These are phyloP conservation scores for Pithys albifrons DNA, from an alignment of 2,113 vertebrate species.

Conservation along the genomic window DNA sequence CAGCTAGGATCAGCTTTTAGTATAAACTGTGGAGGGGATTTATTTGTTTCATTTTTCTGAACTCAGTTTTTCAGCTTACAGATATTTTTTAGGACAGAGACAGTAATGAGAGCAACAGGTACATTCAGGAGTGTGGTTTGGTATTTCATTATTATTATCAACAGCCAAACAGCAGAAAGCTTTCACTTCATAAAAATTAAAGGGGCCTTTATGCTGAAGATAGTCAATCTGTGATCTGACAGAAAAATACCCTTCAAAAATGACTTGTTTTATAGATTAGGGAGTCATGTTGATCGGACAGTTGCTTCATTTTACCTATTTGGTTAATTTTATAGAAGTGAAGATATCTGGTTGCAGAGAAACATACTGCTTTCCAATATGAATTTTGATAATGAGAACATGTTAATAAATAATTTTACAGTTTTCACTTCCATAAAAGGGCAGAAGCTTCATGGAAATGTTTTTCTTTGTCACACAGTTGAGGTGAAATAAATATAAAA, in stretches of 20 bases:
- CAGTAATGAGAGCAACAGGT: background rate
- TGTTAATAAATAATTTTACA: background rate
- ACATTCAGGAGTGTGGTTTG: background rate
- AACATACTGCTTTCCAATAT: background rate
- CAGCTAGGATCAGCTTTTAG: slow-evolving; percentile 15
- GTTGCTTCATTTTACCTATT: background rate
- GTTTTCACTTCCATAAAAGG: background rate
- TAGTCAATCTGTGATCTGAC: background rate
- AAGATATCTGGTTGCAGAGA: background rate
- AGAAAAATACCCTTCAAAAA: background rate
- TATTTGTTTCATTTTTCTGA: background rate
- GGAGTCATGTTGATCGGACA: background rate
- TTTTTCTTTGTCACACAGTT: background rate
- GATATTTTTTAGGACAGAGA: background rate
- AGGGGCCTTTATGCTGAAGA: background rate
- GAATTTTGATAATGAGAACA: background rate
- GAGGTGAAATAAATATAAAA: background rate
- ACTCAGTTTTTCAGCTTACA: background rate
- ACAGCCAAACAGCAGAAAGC: background rate
- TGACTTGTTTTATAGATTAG: background rate
- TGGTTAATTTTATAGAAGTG: background rate
- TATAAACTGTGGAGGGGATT: background rate
- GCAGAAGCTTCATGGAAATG: background rate
- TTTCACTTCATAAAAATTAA: background rate
- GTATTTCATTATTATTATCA: background rate